These are phyloP conservation scores for Pachymerium ferrugineum DNA, from an alignment of 2,888 invertebrate genomes.

Conservation along the genomic window DNA sequence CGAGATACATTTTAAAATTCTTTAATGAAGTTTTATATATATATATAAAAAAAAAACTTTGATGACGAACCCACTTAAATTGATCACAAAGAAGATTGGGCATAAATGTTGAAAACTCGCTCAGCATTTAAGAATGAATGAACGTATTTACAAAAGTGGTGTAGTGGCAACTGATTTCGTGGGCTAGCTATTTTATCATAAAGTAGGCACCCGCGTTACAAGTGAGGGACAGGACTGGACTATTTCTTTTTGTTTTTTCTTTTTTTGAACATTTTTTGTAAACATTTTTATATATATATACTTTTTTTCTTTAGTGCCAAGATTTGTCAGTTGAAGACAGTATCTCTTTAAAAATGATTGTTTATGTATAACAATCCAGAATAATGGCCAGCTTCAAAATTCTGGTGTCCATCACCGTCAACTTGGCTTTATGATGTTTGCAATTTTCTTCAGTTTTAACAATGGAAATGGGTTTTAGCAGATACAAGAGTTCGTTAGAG, in stretches of 20 bases:
- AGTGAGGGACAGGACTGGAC: conserved; percentile 17
- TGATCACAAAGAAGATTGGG: not conserved
- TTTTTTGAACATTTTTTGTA: not conserved
- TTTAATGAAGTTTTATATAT: conserved; percentile 18
- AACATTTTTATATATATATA: not conserved
- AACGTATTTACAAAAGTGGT: conserved; percentile 30
- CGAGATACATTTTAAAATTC: not conserved
- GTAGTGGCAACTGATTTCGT: not conserved
- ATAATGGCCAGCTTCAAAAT: not conserved
- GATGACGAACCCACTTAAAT: conserved; percentile 7
- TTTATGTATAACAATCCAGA: not conserved
- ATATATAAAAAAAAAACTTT: not conserved
- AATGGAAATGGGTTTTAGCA: conserved; percentile 32
- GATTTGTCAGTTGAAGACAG: too few relatives aligned
- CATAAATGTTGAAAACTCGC: conserved; percentile 11
- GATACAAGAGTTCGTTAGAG: conserved; percentile 25
- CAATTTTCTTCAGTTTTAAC: conserved; percentile 7
- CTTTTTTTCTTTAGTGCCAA: not conserved
- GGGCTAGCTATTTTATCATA: not conserved
- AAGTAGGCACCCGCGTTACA: conserved; percentile 30
- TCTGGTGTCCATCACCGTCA: conserved; percentile 27
- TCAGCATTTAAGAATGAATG: not conserved
- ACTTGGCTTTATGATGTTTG: conserved; percentile 25
- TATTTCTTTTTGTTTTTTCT: not conserved
- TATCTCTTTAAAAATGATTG: too few relatives aligned